phyloP scores from a whole-genome alignment of 2,888 invertebrate species.

The Hirtodrosophila confusa region DNA sequence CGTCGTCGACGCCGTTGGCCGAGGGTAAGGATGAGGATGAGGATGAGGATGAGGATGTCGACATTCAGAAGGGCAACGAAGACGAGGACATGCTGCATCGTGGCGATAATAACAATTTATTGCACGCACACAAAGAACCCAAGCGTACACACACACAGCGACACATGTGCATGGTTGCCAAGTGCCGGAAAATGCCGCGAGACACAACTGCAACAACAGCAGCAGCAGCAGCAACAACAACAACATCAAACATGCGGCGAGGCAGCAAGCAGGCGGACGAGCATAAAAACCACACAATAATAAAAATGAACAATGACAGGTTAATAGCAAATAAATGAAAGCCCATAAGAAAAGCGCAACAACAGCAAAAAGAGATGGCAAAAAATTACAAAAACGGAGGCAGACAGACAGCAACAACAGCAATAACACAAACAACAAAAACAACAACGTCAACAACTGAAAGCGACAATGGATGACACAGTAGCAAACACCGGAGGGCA shows the following conservation, averaged over 20 bases:
- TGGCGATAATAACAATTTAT: slow-evolving; percentile 83
- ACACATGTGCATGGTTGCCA: slow-evolving; percentile 59
- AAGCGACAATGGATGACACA: slow-evolving; percentile 42
- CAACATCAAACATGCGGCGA: slow-evolving; percentile 4
- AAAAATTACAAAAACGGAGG: slow-evolving; percentile 12
- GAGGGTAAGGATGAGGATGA: slow-evolving; percentile 18
- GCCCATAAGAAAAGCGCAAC: slow-evolving; percentile 73
- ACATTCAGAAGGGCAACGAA: slow-evolving; percentile 42
- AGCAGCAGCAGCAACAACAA: slow-evolving; percentile 34
- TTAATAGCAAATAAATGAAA: slow-evolving; percentile 83
- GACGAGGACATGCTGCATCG: slow-evolving; percentile 76
- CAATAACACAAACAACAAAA: slow-evolving; percentile 22
- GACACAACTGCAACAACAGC: slow-evolving; percentile 63
- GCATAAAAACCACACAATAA: slow-evolving; percentile 73
- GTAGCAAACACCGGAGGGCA: neutral
- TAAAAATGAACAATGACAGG: slow-evolving; percentile 84
- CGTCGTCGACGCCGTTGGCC: slow-evolving; percentile 32
- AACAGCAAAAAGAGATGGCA: slow-evolving; percentile 26
- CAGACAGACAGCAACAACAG: slow-evolving; percentile 20
- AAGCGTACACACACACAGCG: slow-evolving; percentile 31
- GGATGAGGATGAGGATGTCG: slow-evolving; percentile 22
- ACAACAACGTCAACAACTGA: slow-evolving; percentile 22
- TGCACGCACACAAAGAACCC: slow-evolving; percentile 61
- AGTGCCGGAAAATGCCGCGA: slow-evolving; percentile 73
- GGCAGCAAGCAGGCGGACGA: slow-evolving; percentile 41